Base-by-base conservation (phyloP, 1,140 invertebrate genomes). In the Trachymyrmex septentrionalis region DNA sequence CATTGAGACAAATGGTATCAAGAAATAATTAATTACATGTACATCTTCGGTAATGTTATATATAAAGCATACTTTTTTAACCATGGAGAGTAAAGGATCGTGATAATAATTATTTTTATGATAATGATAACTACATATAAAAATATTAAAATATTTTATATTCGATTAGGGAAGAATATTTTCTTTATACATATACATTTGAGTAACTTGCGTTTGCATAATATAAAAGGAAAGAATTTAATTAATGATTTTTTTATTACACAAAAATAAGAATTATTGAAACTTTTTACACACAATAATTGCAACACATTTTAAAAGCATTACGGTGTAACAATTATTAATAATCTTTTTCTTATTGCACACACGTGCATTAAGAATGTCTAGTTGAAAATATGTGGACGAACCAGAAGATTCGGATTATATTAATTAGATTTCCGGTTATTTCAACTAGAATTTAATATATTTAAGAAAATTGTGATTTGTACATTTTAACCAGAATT, bases 71-170 rank as follows among this genome's bases (percentile, higher is more conserved):
- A 67, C 19, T 38, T 64, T 63, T 61, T 38, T 38, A 66, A 66
- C 1, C 38, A 67, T 3, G 64, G 34, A 67, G 10, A 67, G 1
- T 38, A n/a, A 66, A 27, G 24, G 24, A 61, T 3, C n/a, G 19
- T 38, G 19, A 67, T 67, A 67, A 34, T 34, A 30, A 9, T 38
- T 38, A 9, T 14, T 38, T 67, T 21, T 21, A 38, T 10, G 34
- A 67, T 12, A 38, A 34, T 64, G 6, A 64, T 34, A 64, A 67
- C 7, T 38, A 38, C 34, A 38, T 38, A 7, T 38, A 38, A 67
- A 38, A 67, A 1, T 67, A 67, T 38, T 67, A 10, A 21, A 67
- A n/a, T 66, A 66, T 38, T 66, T 34, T 66, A 66, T 66, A 66
- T 66, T 66, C 1, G 9, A 9, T 10, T 2, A 19, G 7, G 1